Evolutionary conservation across 2,113 vertebrate species (phyloP), one percentile per base, ranked within the genome.

Genomic region (Hoplias malabaricus): DNA sequence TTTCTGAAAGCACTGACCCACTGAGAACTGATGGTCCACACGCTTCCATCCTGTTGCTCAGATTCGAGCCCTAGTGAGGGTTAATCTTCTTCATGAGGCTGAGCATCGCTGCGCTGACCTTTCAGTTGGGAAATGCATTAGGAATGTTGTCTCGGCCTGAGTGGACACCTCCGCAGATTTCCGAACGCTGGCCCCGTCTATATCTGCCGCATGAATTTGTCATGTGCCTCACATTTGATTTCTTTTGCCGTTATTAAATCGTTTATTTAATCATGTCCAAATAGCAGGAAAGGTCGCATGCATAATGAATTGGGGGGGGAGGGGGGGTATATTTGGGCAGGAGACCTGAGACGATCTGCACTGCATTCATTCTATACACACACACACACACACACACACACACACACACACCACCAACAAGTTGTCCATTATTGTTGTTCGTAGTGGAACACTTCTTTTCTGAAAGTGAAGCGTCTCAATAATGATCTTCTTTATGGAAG

Each of bases 211-310:
- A 29, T 54, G n/a, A 61, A 48, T 62, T 62, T 19, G 19, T 62
- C 5, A 33, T 61, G 48, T 0, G 54, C 34, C 42, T 69, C 54
- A 36, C 40, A 61, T 61, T 36, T 63, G 34, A 36, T 63, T 69
- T 69, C 61, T 48, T 48, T 59, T 69, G 53, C n/a, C 65, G 48
- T 69, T 61, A 69, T 25, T 29, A n/a, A 23, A 29, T 69, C 29
- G 36, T 69, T 77, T 69, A 43, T 69, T 61, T 77, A 34, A 69
- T 61, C 54, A 62, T 48, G 75, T 48, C 40, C 75, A 77, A 25
- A 77, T 69, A 69, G 66, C 40, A 61, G 54, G 31, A 77, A 77
- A 77, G 75, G 75, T 61, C 75, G 69, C 75, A 69, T 77, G 13
- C 66, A 77, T 77, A 77, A 77, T 77, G 33, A 77, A 69, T 61